Evolutionary conservation across 2,797 vertebrate genomes (phyloP).

Genomic region (Scyliorhinus canicula): DNA sequence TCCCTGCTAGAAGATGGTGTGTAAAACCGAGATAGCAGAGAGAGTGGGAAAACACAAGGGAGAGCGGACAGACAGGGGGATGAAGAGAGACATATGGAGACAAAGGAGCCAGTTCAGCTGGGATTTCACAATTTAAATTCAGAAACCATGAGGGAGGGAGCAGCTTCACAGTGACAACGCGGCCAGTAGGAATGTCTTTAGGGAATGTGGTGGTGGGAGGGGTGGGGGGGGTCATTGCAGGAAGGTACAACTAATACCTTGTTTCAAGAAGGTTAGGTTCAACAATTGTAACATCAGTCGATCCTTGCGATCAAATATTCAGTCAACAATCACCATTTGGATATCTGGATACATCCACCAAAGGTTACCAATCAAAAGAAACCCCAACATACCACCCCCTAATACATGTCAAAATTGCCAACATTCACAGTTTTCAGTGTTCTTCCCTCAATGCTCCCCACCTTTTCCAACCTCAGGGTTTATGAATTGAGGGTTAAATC

Average conservation of each 20-base stretch:
- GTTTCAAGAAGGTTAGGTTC: background rate
- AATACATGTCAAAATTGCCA: background rate
- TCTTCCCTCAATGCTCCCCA: background rate
- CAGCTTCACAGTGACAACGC: background rate
- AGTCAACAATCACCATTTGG: slow-evolving; percentile 11
- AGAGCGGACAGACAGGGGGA: background rate
- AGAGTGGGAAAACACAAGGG: background rate
- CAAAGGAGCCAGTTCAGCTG: background rate
- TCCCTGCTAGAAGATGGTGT: background rate
- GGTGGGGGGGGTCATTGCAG: background rate
- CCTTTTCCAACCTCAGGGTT: background rate
- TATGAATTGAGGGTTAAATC: background rate
- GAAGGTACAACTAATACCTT: background rate
- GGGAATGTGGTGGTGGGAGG: background rate
- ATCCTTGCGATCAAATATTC: background rate
- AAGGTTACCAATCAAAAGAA: background rate
- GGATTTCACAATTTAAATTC: background rate
- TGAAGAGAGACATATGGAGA: background rate
- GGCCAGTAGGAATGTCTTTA: background rate
- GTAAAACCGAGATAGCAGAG: background rate
- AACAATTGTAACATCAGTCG: background rate
- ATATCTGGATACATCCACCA: background rate
- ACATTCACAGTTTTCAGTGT: background rate
- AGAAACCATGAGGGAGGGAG: background rate
- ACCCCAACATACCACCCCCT: background rate